phyloP scores from a whole-genome alignment of 1,140 invertebrate genomes.

The Anoplolepis gracilipes region DNA sequence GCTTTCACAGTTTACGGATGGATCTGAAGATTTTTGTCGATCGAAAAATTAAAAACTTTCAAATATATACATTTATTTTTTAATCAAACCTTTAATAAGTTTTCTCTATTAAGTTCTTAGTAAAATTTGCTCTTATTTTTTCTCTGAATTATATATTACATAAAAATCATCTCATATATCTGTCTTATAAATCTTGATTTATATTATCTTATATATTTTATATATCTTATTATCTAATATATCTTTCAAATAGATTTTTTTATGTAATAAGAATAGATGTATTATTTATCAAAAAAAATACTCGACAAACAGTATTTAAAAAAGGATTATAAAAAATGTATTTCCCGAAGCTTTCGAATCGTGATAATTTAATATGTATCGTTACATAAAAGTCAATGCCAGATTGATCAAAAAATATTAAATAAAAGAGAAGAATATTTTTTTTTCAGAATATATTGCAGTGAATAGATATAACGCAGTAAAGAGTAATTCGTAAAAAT shows the following conservation, averaged over 20 bases:
- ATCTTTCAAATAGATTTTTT: neutral
- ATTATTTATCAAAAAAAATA: neutral
- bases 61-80: neutral
- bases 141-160: neutral
- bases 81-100: neutral
- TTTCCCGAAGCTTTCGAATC: neutral
- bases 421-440: neutral
- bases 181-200: constrained; percentile 8
- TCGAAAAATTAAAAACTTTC: neutral
- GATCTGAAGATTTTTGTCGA: neutral
- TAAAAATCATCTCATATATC: too few species aligned
- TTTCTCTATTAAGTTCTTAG: neutral
- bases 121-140: neutral
- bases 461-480: neutral
- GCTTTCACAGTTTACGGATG: neutral
- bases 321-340: neutral
- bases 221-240: too few species aligned
- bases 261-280: neutral
- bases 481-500: neutral
- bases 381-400: neutral
- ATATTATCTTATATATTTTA: too few species aligned
- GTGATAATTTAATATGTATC: neutral
- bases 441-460: too few species aligned
- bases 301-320: neutral
- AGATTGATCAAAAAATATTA: constrained; percentile 3